Percentiles rank a stretch among this genome's conserved stretches.
Conservation (phyloP, 2,113 vertebrate genomes). For the Ailurus styani region DNA sequence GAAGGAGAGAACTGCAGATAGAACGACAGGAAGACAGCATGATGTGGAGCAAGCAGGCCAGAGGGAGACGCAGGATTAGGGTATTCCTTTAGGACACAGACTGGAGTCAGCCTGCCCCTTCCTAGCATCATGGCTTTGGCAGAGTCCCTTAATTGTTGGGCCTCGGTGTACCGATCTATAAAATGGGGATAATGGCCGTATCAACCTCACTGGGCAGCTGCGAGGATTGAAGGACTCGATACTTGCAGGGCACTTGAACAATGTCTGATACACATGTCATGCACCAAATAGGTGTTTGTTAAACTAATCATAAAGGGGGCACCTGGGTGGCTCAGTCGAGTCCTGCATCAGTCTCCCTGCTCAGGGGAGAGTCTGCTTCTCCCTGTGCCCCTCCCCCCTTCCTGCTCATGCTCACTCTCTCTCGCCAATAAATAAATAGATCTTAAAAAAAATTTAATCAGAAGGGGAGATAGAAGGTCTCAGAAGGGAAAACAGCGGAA, state of each 20-base stretch:
- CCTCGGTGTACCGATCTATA: not conserved
- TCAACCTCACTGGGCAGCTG: rapidly evolving
- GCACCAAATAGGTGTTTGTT: not conserved
- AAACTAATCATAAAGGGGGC: not conserved
- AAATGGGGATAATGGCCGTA: not conserved
- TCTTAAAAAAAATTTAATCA: no score
- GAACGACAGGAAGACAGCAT: not conserved
- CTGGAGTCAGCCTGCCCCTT: not conserved
- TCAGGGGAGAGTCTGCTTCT: no score
- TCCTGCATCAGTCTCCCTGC: no score
- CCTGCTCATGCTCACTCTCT: no score
- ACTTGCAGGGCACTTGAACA: not conserved
- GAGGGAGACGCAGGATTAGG: not conserved
- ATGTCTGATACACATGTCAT: not conserved
- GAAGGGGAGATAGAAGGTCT: not conserved
- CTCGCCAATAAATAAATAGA: no score
- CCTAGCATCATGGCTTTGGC: not conserved
- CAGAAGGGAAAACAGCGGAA: not conserved
- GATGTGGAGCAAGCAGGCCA: not conserved
- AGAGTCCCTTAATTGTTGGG: not conserved
- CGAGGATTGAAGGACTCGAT: not conserved
- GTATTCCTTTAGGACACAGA: rapidly evolving
- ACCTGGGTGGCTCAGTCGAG: not conserved
- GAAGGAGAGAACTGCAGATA: not conserved
- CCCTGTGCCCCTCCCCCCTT: no score